Evolutionary conservation across 2,888 invertebrate genomes (phyloP), one percentile per base, ranked within the genome.

Genomic region (Tillus elongatus): DNA sequence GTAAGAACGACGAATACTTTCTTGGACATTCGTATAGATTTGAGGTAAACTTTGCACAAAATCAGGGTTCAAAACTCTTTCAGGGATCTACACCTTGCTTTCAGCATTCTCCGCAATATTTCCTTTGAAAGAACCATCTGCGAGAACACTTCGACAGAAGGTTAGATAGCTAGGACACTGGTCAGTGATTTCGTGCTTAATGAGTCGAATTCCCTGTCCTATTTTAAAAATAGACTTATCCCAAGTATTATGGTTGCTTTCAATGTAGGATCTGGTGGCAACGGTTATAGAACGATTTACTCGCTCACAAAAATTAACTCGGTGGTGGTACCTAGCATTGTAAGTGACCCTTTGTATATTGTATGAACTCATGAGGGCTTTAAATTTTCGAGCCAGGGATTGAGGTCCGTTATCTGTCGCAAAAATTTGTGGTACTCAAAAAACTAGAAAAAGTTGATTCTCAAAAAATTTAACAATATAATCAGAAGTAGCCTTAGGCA

Each of bases 1-100:
- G 24, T 19, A 19, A 19, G 24, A 19, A n/a, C 24, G 24, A 19
- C 24, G 24, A 19, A 19, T 6, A 19, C 24, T 6, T 19, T 19
- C 24, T n/a, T 19, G 24, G 6, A 19, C 24, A 6, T n/a, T 19
- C 6, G 6, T 6, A 19, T 19, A 19, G 6, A 19, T 8, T 19
- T 19, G 6, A 6, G 24, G 24, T 6, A 19, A 6, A 8, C n/a
- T 19, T n/a, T 19, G 24, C 6, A 19, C n/a, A 19, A 19, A 19
- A 8, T 19, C 24, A 8, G 24, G 24, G n/a, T 19, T 19, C 6
- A 19, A 6, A n/a, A 19, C 24, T n/a, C n/a, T n/a, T n/a, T 19
- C 24, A 19, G 24, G n/a, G 24, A 19, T 19, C 6, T 19, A 6
- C 24, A 19, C 24, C 24, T 6, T 6, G n/a, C n/a, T 19, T n/a